Evolutionary conservation across 2,888 invertebrate genomes (phyloP).

Genomic region (Sipha maydis): DNA sequence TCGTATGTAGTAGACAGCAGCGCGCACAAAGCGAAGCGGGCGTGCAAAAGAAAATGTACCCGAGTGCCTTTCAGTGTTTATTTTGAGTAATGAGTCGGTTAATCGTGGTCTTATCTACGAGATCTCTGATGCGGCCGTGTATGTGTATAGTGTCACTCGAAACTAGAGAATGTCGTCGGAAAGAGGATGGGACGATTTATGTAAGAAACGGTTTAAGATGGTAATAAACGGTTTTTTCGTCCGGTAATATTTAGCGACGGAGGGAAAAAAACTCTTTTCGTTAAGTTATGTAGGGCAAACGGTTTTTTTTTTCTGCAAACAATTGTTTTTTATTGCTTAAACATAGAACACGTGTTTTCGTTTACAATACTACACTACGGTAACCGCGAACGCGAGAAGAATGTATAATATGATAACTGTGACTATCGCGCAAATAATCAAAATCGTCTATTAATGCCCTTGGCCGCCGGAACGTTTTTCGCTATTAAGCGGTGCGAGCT

Average conservation of each 20-base stretch:
- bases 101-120: conserved; percentile 37
- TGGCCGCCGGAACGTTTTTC: neutral
- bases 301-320: neutral
- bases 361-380: neutral
- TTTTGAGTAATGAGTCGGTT: conserved; percentile 44
- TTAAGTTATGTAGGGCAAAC: neutral
- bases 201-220: neutral
- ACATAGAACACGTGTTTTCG: neutral
- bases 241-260: neutral
- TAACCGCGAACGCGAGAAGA: neutral
- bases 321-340: neutral
- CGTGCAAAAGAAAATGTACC: conserved; percentile 2
- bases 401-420: neutral
- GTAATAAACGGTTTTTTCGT: conserved; percentile 8
- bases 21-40: neutral
- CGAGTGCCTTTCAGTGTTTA: conserved; percentile 19
- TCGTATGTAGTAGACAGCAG: too few relatives aligned
- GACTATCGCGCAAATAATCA: conserved; percentile 5
- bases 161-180: neutral
- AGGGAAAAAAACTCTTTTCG: conserved; percentile 12
- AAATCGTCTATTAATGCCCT: neutral
- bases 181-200: neutral
- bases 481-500: neutral
- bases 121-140: neutral
- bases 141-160: neutral